A percentile compares a stretch with the other conserved stretches of the same genome.
Conservation (phyloP, 2,888 invertebrate species). For the Gandaritis pyraliata region DNA sequence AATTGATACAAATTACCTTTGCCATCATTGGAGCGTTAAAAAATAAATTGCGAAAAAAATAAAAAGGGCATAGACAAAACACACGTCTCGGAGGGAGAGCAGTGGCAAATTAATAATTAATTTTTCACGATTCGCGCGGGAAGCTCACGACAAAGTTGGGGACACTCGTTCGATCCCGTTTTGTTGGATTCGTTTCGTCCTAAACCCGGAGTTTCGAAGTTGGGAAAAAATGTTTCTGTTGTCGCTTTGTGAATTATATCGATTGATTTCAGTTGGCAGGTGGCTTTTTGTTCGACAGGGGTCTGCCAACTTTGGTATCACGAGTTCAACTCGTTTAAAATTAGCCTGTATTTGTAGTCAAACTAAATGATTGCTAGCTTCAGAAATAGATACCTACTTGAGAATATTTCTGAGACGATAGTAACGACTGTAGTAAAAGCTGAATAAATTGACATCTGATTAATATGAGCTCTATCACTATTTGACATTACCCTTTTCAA, state of each 20-base stretch:
- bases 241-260: constrained; percentile 47
- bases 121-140: constrained; percentile 73
- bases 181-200: constrained; percentile 70
- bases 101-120: constrained; percentile 81
- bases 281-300: constrained; percentile 24
- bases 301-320: constrained; percentile 26
- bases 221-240: constrained; percentile 61
- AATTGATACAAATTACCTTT: constrained; percentile 70
- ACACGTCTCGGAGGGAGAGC: constrained; percentile 65
- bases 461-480: no score
- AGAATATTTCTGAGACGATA: background rate
- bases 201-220: constrained; percentile 73
- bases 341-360: constrained; percentile 10
- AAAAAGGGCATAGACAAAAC: constrained; percentile 63
- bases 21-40: constrained; percentile 68
- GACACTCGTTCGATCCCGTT: constrained; percentile 71
- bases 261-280: constrained; percentile 43
- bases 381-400: background rate
- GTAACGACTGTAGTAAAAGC: no score
- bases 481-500: no score
- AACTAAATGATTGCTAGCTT: background rate
- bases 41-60: constrained; percentile 58
- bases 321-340: constrained; percentile 19
- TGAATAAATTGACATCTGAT: no score
- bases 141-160: constrained; percentile 65